Evolutionary conservation across 2,797 vertebrate genomes (phyloP), one percentile per base, ranked within the genome.

Genomic region (Petrocephalus sullivani): DNA sequence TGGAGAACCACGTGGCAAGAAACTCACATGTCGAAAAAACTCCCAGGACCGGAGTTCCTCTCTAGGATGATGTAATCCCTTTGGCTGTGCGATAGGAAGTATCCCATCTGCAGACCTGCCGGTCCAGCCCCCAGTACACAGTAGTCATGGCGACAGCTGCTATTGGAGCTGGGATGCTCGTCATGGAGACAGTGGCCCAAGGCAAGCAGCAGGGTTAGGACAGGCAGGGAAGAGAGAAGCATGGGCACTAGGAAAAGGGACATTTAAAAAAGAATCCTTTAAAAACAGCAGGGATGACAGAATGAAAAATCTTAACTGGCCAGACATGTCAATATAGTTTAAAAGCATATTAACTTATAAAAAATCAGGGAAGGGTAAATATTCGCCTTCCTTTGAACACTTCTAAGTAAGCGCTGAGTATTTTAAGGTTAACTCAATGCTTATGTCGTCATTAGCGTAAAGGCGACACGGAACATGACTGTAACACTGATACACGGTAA

Each of bases 91-190:
- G 97, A 96, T 19, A 99, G 96, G 90, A 98, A 98, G 86, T 97
- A 95, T 16, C 97, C 98, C 87, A 96, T 97, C 94, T 99, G 98
- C 87, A 99, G 91, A 10, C 98, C 98, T 0, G 97, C 95, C 0
- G 98, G 98, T 10, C 98, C 98, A 0, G 98, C 98, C 53, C 98
- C 98, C 0, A 99, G 94, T 54, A 99, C 90, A 12, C 98, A 99
- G 95, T 99, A 99, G 88, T 97, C 97, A 87, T 96, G 93, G 89
- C 87, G 94, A 67, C 14, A 84, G 88, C 92, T 93, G 88, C 14
- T 91, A 86, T 89, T 89, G 57, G 83, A 58, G 87, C 89, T 33
- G 81, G 75, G 67, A 51, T 71, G 75, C 16, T 90, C 41, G 2
- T 88, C 91, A 85, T 87, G 61, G 0, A 90, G 91, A 88, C 90